These are phyloP conservation scores for Coelopa pilipes DNA, from an alignment of 2,888 invertebrate species.

Conservation along the genomic window DNA sequence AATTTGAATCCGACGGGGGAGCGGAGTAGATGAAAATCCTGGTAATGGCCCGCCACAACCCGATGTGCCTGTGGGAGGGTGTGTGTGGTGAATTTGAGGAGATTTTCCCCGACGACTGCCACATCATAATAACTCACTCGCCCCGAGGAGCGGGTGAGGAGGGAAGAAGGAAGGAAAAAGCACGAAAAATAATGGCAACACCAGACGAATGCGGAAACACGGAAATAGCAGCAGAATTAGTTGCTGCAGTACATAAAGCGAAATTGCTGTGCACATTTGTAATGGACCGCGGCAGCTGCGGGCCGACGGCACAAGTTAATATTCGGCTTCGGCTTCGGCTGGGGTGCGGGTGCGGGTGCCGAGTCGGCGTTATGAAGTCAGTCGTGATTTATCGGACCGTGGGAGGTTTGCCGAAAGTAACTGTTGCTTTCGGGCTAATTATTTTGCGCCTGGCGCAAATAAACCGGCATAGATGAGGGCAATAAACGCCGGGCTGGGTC, in stretches of 20 bases:
- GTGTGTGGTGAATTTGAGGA: too few relatives aligned
- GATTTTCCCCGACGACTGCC: too few relatives aligned
- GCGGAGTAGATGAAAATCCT: too few relatives aligned
- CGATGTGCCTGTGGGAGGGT: too few relatives aligned
- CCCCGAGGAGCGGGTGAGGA: too few relatives aligned
- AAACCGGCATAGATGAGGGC: constrained; percentile 36
- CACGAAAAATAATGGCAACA: too few relatives aligned
- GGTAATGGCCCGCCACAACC: too few relatives aligned
- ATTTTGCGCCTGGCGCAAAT: constrained; percentile 53
- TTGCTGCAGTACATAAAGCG: constrained; percentile 1
- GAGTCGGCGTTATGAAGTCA: not conserved
- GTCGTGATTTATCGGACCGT: constrained; percentile 12
- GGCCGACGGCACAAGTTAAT: too few relatives aligned
- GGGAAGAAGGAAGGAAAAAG: too few relatives aligned
- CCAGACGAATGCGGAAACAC: too few relatives aligned
- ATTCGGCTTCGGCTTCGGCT: not conserved
- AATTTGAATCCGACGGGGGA: too few relatives aligned
- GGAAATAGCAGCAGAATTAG: not conserved
- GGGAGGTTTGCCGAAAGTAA: constrained; percentile 33
- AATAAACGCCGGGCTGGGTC: constrained; percentile 24
- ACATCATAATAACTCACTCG: too few relatives aligned
- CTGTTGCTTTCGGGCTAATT: constrained; percentile 60
- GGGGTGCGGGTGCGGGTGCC: not conserved
- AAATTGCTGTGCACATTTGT: constrained; percentile 11
- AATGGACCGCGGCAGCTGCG: not conserved